These are phyloP conservation scores for Pseudomyrmex sp. DNA, from an alignment of 1,140 invertebrate genomes.

Conservation along the genomic window DNA sequence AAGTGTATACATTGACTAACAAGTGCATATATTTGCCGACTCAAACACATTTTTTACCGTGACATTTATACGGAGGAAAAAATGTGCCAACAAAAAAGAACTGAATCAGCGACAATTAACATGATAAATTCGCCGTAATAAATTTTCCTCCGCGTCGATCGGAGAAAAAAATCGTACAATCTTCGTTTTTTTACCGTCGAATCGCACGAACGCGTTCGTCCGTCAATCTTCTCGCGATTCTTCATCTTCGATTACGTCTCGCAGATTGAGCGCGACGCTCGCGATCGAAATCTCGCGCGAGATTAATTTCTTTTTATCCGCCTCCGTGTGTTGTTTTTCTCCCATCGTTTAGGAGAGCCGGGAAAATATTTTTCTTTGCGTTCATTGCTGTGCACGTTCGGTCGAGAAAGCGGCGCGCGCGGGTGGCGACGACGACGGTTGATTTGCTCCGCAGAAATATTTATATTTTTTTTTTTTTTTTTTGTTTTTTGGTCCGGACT, in stretches of 20 bases:
- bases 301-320: slow-evolving; percentile 40
- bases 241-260: slow-evolving; percentile 29
- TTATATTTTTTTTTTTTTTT: slow-evolving; percentile 3
- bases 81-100: no score
- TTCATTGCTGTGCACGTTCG: neutral
- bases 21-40: no score
- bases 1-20: no score
- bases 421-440: neutral
- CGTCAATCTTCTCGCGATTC: slow-evolving; percentile 18
- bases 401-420: neutral
- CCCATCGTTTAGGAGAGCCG: neutral
- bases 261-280: slow-evolving; percentile 10
- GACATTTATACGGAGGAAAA: no score
- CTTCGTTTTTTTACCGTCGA: neutral
- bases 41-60: no score
- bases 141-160: neutral
- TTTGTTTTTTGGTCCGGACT: no score
- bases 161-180: neutral
- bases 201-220: neutral
- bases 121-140: no score
- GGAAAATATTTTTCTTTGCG: slow-evolving; percentile 38
- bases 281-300: slow-evolving; percentile 31
- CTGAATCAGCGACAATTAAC: no score
- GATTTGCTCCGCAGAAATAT: slow-evolving; percentile 9
- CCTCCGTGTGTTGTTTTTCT: slow-evolving; percentile 7